Base-by-base conservation (phyloP, 2,888 invertebrate genomes). In the Limnephilus marmoratus region DNA sequence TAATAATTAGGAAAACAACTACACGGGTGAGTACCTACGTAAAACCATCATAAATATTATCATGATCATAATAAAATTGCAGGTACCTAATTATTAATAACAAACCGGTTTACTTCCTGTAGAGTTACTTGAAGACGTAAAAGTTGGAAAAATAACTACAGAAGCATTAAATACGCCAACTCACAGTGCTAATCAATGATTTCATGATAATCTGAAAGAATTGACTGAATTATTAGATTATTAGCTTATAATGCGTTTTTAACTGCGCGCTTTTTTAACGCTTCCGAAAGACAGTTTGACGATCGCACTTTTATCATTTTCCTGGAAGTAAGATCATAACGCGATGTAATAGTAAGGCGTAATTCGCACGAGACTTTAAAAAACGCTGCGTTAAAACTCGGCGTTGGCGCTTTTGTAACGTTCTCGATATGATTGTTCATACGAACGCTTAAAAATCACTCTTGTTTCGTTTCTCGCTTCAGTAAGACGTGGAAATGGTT, bases 101-200 rank as follows among this genome's bases (percentile, higher is more conserved):
- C 9, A 82, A 82, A 34, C 82, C 18, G 34, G 82, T 82, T 82
- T 82, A 18, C 82, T 82, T 82, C 82, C 82, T 82, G 82, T 82
- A 3, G 15, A 82, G 82, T 34, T 34, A 82, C 82, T 18, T 31
- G 29, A 53, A 53, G 53, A 53, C 15, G 18, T 18, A 53, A 5
- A 68, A 24, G 68, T 68, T 24, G 7, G 24, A 68, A 68, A 68
- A 4, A 24, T 24, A 68, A 68, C 68, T 68, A 24, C 24, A 68
- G 53, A 18, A 53, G 68, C 2, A 68, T 68, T 68, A 68, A 68
- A 68, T 68, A 68, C 68, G 68, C 68, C 68, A 68, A 68, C 68
- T n/a, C 24, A 24, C 24, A 24, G 7, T 24, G 68, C 68, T n/a
- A 68, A 68, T 68, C 68, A 24, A n/a, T 24, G 68, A 24, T 24